These are phyloP conservation scores for Fistularia commersonii DNA, from an alignment of 2,797 vertebrate genomes.

Conservation along the genomic window DNA sequence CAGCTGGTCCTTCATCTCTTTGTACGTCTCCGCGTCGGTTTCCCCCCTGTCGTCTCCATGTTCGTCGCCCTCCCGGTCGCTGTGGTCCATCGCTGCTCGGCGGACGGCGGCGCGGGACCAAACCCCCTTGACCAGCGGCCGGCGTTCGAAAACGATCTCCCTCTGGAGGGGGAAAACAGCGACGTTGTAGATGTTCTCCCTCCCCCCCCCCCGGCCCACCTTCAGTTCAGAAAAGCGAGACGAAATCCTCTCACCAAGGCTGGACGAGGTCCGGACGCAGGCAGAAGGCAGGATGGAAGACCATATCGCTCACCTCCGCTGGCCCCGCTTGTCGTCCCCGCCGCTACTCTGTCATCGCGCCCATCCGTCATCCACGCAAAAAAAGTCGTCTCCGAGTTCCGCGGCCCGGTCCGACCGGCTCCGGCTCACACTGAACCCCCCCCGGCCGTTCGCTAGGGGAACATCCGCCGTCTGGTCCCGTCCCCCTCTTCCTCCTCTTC, in stretches of 20 bases:
- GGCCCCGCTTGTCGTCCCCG: constrained; percentile 34
- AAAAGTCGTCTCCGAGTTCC: constrained; percentile 10
- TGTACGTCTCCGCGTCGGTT: constrained; percentile 48
- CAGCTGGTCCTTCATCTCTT: constrained; percentile 59
- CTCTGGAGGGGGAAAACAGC: too few relatives aligned
- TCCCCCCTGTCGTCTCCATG: constrained; percentile 34
- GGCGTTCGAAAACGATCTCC: too few relatives aligned
- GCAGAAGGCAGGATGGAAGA: constrained; percentile 34
- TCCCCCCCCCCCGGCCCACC: too few relatives aligned
- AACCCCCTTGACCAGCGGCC: too few relatives aligned
- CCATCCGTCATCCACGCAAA: constrained; percentile 21
- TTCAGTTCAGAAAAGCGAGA: too few relatives aligned
- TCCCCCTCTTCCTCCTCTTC: too few relatives aligned
- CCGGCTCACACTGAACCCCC: constrained; percentile 15
- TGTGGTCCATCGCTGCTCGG: constrained; percentile 69
- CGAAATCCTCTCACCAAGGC: constrained; percentile 51
- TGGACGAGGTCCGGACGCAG: constrained; percentile 42
- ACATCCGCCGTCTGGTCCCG: constrained; percentile 35
- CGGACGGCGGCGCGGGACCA: too few relatives aligned
- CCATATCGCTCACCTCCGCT: constrained; percentile 54
- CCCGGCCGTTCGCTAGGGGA: constrained; percentile 43
- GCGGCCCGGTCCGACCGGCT: constrained; percentile 7
- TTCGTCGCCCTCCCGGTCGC: constrained; percentile 40
- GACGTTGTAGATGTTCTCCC: too few relatives aligned
- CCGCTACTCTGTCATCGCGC: constrained; percentile 51